Evolutionary conservation across 1,140 invertebrate genomes (phyloP).

Genomic region (Drosophila neocordata): DNA sequence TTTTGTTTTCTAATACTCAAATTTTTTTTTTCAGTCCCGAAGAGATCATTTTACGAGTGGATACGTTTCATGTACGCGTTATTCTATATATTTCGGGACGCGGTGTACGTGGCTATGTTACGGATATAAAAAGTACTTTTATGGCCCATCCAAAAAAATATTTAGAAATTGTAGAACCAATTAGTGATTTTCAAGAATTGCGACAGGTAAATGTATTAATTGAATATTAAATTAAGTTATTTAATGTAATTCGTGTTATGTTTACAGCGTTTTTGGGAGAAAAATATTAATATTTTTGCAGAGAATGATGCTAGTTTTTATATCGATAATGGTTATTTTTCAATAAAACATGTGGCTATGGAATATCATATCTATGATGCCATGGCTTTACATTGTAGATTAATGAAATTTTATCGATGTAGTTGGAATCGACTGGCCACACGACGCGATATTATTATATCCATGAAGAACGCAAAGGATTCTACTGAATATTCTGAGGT

Average conservation of each 20-base stretch:
- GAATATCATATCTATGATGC: conserved; percentile 67
- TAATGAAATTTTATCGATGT: conserved; percentile 66
- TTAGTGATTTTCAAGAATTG: conserved; percentile 57
- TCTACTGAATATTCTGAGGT: conserved; percentile 33
- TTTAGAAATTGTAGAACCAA: conserved; percentile 59
- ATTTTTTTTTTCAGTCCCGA: conserved; percentile 41
- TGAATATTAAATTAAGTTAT: background rate
- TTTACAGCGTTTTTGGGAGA: conserved; percentile 50
- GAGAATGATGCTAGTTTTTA: conserved; percentile 70
- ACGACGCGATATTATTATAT: conserved; percentile 61
- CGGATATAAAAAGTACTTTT: conserved; percentile 50
- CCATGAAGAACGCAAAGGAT: conserved; percentile 62
- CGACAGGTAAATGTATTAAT: conserved; percentile 43
- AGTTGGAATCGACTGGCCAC: conserved; percentile 68
- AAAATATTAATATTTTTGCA: conserved; percentile 70
- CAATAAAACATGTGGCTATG: conserved; percentile 62
- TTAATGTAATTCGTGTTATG: background rate
- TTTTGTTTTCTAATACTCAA: no score
- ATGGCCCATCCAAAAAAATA: conserved; percentile 59
- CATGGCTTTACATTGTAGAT: conserved; percentile 67
- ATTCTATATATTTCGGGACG: conserved; percentile 54
- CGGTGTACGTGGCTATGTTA: conserved; percentile 68
- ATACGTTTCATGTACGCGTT: conserved; percentile 64
- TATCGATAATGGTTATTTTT: conserved; percentile 67
- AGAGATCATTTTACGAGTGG: conserved; percentile 58